Evolutionary conservation across 2,113 vertebrate genomes (phyloP), one percentile per base, ranked within the genome.

Genomic region (Symphodus melops): DNA sequence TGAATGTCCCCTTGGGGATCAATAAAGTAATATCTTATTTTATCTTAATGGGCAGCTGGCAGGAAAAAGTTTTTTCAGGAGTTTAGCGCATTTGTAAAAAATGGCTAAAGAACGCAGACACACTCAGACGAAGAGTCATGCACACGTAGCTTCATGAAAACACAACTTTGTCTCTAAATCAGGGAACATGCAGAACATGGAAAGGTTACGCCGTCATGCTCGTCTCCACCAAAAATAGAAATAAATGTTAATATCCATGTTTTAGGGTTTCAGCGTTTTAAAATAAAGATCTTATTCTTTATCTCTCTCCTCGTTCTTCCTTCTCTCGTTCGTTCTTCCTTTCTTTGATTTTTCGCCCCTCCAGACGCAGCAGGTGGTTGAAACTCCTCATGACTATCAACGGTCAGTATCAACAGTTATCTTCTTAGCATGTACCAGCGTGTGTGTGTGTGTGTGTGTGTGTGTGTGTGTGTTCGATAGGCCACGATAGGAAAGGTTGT

Each of bases 401-500:
- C 67, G 74, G 81, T 72, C 60, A 75, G 42, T 55, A 49, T 70
- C 44, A 66, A 11, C 3, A 62, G 42, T 2, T 57, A 42, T 52
- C 44, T 52, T 49, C 63, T 61, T 37, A 37, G 52, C 68, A 42
- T 25, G 37, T 65, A 58, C 14, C 19, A 21, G 55, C 33, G 9
- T 39, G 11, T 8, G 0, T 41, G 41, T 58, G 5, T 41, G 41
- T 53, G 57, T 12, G 57, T 37, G 54, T 52, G 65, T 9, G 21
- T 33, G 59, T 36, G 42, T 44, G 54, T 54, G 25, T 21, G 37
- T 25, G 71, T 4, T 42, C 39, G 57, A 63, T 67, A 20, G 68
- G 54, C 74, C 13, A 33, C 73, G 81, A 85, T 75, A 82, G 60
- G 58, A 68, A 52, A n/a, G 53, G 54, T 39, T 84, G 66, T 83